Evolutionary conservation across 1,140 invertebrate species (phyloP), one percentile per base, ranked within the genome.

Genomic region (Ceratosolen fusciceps): DNA sequence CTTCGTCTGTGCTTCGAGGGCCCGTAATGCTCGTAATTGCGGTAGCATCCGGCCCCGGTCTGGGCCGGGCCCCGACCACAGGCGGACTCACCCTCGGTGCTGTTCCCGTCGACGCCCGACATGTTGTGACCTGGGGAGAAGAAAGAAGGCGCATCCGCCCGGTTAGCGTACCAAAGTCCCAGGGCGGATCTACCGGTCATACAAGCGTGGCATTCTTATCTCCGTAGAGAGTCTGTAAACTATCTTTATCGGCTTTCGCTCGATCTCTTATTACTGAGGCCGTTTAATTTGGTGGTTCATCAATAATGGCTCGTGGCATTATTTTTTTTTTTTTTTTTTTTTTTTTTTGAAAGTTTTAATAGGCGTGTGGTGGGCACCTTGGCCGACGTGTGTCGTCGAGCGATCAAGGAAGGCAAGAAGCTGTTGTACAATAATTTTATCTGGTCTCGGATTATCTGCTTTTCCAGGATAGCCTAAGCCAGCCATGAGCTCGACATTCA

Each of bases 51-150:
- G 26, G 93, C 92, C 16, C 94, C 95, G 16, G 94, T 95, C 84
- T 94, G 92, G 8, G 94, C 93, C 68, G 93, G 93, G 81, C 94
- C 93, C 68, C 92, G 90, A 76, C 90, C 91, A 82, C 93, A 93
- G 43, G 92, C 91, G 62, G 93, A 93, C 83, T 96, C 96, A 72
- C 95, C 96, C 84, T 95, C 95, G 74, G 96, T 93, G 87, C 95
- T 96, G 91, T 95, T 96, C 79, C 94, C 95, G 87, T 97, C 96
- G 82, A 93, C 94, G 89, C 96, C 95, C 84, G 96, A 96, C 93
- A 96, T 93, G 92, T 96, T 96, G 92, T 97, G 96, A 92, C 96
- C 96, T 96, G 82, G 7, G 76, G 85, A 56, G 83, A 62, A 75
- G 47, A 82, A 78, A 72, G 19, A 56, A 12, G 3, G 34, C 31